Percentiles rank a stretch among this genome's conserved stretches.
Conservation (phyloP, 2,113 vertebrate species). For the Eira barbara region DNA sequence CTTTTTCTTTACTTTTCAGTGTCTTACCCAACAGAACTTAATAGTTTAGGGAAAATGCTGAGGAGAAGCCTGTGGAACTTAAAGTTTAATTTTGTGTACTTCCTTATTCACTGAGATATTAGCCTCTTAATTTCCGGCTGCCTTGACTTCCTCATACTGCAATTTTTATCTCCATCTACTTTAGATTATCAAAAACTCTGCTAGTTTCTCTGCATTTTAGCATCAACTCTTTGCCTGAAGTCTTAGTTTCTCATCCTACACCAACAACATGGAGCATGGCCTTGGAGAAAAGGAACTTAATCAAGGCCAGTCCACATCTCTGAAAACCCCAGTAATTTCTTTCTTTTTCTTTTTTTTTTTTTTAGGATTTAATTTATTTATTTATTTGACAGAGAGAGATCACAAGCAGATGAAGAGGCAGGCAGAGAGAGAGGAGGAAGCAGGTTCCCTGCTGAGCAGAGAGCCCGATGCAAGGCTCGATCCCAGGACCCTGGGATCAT, state of each 20-base stretch:
- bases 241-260: neutral
- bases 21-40: neutral
- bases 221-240: accelerated
- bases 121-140: neutral
- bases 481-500: too few relatives aligned
- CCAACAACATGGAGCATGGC: neutral
- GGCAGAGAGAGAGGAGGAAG: too few relatives aligned
- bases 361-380: too few relatives aligned
- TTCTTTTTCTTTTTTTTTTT: too few relatives aligned
- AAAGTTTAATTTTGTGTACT: neutral
- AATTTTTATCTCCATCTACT: neutral
- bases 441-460: too few relatives aligned
- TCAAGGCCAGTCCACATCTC: neutral
- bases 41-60: neutral
- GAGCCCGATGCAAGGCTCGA: too few relatives aligned
- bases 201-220: neutral
- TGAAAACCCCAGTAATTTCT: neutral
- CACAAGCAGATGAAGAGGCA: too few relatives aligned
- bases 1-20: neutral
- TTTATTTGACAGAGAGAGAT: too few relatives aligned
- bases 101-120: neutral
- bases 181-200: neutral
- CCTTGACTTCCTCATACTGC: neutral
- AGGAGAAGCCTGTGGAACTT: neutral
- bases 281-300: neutral